Evolutionary conservation across 1,140 invertebrate species (phyloP).

Genomic region (Aphis craccivora): DNA sequence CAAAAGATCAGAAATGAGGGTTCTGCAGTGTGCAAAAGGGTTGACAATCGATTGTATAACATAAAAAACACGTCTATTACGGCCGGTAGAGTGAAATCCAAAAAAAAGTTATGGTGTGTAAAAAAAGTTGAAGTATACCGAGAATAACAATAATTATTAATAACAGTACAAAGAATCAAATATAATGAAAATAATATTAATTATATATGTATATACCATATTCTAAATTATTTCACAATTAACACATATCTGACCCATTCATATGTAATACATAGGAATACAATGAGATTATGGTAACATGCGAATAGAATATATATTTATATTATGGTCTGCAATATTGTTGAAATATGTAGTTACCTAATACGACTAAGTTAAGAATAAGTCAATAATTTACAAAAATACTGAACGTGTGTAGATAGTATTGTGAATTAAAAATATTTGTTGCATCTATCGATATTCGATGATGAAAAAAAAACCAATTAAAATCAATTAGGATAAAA

Average conservation of each 20-base stretch:
- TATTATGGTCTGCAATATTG: not conserved
- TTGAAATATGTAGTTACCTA: not conserved
- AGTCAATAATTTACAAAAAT: not conserved
- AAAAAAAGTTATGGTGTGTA: not conserved
- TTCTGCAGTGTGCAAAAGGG: constrained; percentile 25
- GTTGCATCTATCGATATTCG: not conserved
- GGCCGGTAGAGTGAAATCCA: not conserved
- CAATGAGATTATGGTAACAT: not conserved
- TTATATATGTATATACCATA: not conserved
- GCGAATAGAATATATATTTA: not conserved
- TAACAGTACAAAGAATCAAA: not conserved
- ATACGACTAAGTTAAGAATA: not conserved
- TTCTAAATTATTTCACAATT: not conserved
- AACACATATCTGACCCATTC: not conserved
- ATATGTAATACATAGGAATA: not conserved
- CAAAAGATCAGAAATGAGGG: constrained; percentile 53
- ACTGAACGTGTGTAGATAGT: not conserved
- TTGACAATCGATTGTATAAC: not conserved
- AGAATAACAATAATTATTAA: no score
- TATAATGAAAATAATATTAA: not conserved
- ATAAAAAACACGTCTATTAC: constrained; percentile 20
- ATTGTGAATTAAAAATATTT: not conserved
- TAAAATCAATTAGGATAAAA: not conserved
- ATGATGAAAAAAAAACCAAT: not conserved
- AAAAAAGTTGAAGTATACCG: not conserved